phyloP scores from a whole-genome alignment of 1,140 invertebrate genomes.

The Metopolophium dirhodum region DNA sequence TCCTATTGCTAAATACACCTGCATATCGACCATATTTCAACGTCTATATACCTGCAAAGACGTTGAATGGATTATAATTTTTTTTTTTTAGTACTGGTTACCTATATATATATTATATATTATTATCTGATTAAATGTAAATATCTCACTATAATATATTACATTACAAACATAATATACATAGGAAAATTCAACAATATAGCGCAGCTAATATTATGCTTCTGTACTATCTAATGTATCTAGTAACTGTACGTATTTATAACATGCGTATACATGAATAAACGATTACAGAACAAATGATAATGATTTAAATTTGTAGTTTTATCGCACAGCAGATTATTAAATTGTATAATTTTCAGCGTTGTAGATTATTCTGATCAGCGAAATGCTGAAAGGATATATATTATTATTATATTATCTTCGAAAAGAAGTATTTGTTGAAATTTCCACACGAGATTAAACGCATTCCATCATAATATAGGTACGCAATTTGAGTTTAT shows the following conservation, averaged over 20 bases:
- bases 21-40: conserved; percentile 10
- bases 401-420: not conserved
- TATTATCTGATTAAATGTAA: conserved; percentile 24
- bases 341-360: conserved; percentile 6
- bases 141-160: not conserved
- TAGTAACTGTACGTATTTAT: not conserved
- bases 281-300: not conserved
- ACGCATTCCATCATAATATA: not conserved
- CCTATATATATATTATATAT: not conserved
- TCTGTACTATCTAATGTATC: not conserved
- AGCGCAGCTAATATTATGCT: not conserved
- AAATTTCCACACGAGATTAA: not conserved
- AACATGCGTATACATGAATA: not conserved
- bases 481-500: not conserved
- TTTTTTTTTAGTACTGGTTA: not conserved
- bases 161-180: not conserved
- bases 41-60: not conserved
- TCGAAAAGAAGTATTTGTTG: not conserved
- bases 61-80: conserved; percentile 22
- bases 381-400: not conserved
- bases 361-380: not conserved
- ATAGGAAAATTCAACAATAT: not conserved
- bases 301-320: not conserved
- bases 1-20: conserved; percentile 5
- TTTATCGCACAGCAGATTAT: not conserved